Base-by-base conservation (phyloP, 2,113 vertebrate genomes). In the Phainopepla nitens region DNA sequence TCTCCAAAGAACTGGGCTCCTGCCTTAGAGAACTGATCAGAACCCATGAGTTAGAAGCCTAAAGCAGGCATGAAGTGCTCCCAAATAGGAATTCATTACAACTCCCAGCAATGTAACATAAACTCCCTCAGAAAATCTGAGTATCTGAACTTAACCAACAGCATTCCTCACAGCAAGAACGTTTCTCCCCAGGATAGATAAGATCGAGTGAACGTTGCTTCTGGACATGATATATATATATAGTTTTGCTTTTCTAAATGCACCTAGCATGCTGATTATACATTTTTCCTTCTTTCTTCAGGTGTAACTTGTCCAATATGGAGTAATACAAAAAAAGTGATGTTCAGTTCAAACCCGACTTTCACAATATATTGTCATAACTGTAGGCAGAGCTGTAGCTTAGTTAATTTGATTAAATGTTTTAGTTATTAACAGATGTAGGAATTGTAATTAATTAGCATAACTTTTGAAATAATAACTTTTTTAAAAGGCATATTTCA, bases 331-430 rank as follows among this genome's bases (percentile, higher is more conserved):
- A 50, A 60, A 19, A 14, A 83, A 90, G 91, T 90, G 94, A 68
- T 87, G 82, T 94, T 92, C 89, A 78, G 83, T 93, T 92, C 95
- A 92, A 92, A 75, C 83, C 80, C 22, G 0, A 51, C 36, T 92
- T 93, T 72, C 24, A 73, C 29, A 81, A 82, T 92, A 33, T 94
- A 77, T 61, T 94, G 90, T 88, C 91, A 86, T 81, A 92, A 87
- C 76, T 66, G 82, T 95, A 93, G 91, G 94, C 89, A 89, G 80
- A 96, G 35, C 31, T 83, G 72, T 95, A 94, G 89, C 68, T 92
- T 95, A 66, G 92, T 93, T 97, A 66, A 90, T 96, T 96, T 94
- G 89, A 73, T 88, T 86, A 88, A 85, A 90, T 91, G 92, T 93
- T 97, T 95, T 95, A 31, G 76, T 95, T 96, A 70, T 89, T 89